Evolutionary conservation across 53 echinoderm and acorn worm species (phyloP), one percentile per base, ranked within the genome.

Genomic region (Hippasteria phrygiana): DNA sequence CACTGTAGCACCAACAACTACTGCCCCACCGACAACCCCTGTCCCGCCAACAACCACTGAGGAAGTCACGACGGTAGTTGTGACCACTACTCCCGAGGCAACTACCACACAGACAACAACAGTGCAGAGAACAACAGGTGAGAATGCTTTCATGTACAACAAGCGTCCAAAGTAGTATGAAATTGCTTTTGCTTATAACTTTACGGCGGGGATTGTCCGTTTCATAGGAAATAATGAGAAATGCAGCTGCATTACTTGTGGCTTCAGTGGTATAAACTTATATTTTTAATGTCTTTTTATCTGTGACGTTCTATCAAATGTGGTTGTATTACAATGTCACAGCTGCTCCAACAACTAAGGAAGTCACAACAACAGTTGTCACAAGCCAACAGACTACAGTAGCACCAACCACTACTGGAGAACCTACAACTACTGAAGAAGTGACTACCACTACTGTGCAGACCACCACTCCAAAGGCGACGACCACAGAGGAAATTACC

Each of bases 401-500:
- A 14, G 45, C 27, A 14, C 74, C 43, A 74, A 26, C 74, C 22
- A 74, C 74, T 14, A 74, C 74, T 7, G 47, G 11, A 9, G 47
- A 45, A 34, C 74, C 74, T 28, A 26, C 74, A 26, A 74, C 74
- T 10, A 74, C 74, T 28, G 74, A 43, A 26, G 39, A 11, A 16
- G 27, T 74, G 26, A 26, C 74, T 5, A 45, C 74, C 11, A 74
- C 74, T 26, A 39, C 47, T 20, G 45, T 74, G 26, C 29, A 32
- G 33, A 46, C 45, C 40, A 74, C 45, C 31, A 74, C 74, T 37
- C 74, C 74, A 7, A 34, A 74, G 74, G 11, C 47, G 4, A 46
- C 74, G 46, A 74, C 74, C 20, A 74, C 74, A 2, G 24, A 74
- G 74, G 74, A 74, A 47, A 74, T 47, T 18, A 74, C 74, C 13